These are phyloP conservation scores for Falco berigora DNA, from an alignment of 2,797 vertebrate genomes.

Conservation along the genomic window DNA sequence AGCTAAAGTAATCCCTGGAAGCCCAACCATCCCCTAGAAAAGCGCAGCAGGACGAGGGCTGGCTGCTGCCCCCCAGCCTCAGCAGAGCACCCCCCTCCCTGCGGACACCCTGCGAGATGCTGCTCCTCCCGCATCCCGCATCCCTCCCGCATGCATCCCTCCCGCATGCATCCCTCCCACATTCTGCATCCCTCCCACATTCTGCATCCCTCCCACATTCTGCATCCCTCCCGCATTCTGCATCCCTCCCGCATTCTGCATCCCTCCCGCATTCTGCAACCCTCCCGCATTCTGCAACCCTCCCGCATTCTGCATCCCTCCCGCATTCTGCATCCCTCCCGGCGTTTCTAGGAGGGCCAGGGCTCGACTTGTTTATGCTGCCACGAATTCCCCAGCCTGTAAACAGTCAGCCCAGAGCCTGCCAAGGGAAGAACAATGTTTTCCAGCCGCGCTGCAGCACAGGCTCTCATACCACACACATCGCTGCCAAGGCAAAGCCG, in stretches of 20 bases:
- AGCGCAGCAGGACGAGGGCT: not conserved
- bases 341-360: not conserved
- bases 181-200: not conserved
- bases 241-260: not conserved
- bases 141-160: too few species aligned
- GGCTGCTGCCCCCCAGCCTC: not conserved
- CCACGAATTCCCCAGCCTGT: not conserved
- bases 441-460: not conserved
- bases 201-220: too few species aligned
- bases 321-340: not conserved
- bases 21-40: not conserved
- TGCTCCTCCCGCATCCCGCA: not conserved
- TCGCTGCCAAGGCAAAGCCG: not conserved
- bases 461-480: slow-evolving; percentile 2
- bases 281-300: not conserved
- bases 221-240: too few species aligned
- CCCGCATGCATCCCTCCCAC: too few species aligned
- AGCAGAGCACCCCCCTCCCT: not conserved
- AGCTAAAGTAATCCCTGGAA: not conserved
- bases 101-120: not conserved
- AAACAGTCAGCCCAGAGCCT: slow-evolving; percentile 11
- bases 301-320: too few species aligned
- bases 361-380: not conserved
- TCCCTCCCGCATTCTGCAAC: too few species aligned
- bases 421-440: slow-evolving; percentile 44